Evolutionary conservation across 2,113 vertebrate species (phyloP).

Genomic region (Casuarius casuarius): DNA sequence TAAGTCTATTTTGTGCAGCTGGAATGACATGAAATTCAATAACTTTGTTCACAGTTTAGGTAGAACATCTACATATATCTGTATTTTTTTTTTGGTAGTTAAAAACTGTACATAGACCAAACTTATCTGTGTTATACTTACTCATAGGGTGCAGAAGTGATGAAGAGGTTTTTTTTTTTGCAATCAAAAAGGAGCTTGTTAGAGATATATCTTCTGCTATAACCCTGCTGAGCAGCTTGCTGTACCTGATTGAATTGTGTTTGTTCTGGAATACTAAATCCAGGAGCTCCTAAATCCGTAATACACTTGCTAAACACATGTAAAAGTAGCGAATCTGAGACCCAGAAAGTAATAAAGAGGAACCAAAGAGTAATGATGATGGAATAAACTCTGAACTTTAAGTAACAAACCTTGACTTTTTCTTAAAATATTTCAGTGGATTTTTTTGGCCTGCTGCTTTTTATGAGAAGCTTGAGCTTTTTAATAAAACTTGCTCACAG

Average conservation of each 20-base stretch:
- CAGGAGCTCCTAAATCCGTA: neutral
- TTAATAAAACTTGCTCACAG: neutral
- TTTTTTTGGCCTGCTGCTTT: slow-evolving; percentile 51
- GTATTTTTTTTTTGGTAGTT: neutral
- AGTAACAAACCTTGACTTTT: slow-evolving; percentile 6
- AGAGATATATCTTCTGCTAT: neutral
- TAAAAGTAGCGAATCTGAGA: slow-evolving; percentile 1
- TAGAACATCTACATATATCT: neutral
- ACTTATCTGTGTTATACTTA: neutral
- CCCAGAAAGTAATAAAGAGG: neutral
- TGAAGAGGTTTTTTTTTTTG: neutral
- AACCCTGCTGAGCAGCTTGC: neutral
- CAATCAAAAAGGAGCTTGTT: neutral
- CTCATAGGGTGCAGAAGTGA: neutral
- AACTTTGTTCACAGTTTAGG: neutral
- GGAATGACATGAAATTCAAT: neutral
- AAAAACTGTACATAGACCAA: neutral
- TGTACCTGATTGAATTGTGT: neutral
- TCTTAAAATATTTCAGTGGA: slow-evolving; percentile 2
- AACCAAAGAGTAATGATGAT: neutral
- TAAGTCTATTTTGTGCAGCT: neutral
- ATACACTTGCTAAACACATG: neutral
- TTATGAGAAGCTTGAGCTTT: slow-evolving; percentile 52
- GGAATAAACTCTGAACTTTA: slow-evolving; percentile 32
- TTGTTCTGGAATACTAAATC: neutral